Conservation (phyloP, 1,140 invertebrate species). For the Pogonomyrmex barbatus region DNA sequence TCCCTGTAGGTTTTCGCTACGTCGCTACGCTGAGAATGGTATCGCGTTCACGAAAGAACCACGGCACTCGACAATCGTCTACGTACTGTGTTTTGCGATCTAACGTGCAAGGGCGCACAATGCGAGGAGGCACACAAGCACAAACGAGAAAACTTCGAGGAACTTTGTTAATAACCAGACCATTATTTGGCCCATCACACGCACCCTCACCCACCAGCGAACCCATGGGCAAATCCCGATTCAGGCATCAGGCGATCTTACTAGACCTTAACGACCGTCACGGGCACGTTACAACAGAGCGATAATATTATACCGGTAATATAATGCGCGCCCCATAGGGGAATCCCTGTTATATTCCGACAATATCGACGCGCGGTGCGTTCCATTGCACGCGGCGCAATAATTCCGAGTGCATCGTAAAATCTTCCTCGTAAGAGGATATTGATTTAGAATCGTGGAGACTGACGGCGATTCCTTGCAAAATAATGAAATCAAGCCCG, state of each 20-base stretch:
- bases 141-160: conserved; percentile 71
- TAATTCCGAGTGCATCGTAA: conserved; percentile 66
- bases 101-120: conserved; percentile 42
- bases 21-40: not conserved
- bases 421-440: conserved; percentile 61
- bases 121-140: conserved; percentile 47
- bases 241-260: conserved; percentile 17
- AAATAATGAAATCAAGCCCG: conserved; percentile 27
- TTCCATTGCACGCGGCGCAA: conserved; percentile 55
- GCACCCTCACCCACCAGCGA: conserved; percentile 22
- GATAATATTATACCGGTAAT: conserved; percentile 52
- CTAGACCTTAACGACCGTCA: conserved; percentile 63
- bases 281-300: conserved; percentile 58
- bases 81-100: conserved; percentile 15
- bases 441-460: conserved; percentile 67
- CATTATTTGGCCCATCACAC: conserved; percentile 62
- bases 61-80: not conserved
- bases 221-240: conserved; percentile 4
- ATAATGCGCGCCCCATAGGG: conserved; percentile 52
- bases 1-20: not conserved
- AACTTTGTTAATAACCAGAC: conserved; percentile 73
- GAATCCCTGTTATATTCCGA: conserved; percentile 55
- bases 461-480: not conserved
- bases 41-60: not conserved
- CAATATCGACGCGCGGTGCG: conserved; percentile 48